Evolutionary conservation across 2,888 invertebrate species (phyloP), one percentile per base, ranked within the genome.

Genomic region (Melanchra persicariae): DNA sequence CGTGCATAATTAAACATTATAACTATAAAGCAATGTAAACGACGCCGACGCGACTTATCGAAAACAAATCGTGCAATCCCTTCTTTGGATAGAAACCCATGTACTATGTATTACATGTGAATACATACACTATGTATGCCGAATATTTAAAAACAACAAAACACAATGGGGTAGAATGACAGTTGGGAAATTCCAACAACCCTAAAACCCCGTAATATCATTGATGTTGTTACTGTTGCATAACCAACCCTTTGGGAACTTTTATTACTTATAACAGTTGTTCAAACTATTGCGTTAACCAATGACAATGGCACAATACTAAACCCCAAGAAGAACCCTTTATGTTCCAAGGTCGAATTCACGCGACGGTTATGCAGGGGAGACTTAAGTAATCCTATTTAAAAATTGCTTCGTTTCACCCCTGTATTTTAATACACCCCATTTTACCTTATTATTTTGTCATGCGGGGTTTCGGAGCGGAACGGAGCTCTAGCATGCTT

Each of bases 381-480:
- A n/a, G 2, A 45, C 22, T 12, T 22, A 24, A 22, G 19, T 30
- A 73, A n/a, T 30, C 6, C 10, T 7, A 37, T 45, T 55, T 8
- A 40, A 30, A 49, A 40, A 15, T 47, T 15, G 22, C 12, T 12
- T 49, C 30, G 26, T 8, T 72, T 26, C 19, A 37, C 22, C 22
- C 10, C 7, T 37, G n/a, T 5, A 17, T 22, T 5, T 52, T 8
- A 2, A 24, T 30, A 19, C 47, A 49, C n/a, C 26, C 5, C 7
- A 47, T 19, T 19, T 17, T 69, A 68, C 7, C 1, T 34, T 24
- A 24, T 43, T 22, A 15, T 30, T 67, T 69, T 15, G 51, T 43
- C 19, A 19, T 49, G 49, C n/a, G 8, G 7, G 17, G 12, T 43
- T 34, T 9, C 9, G 2, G n/a, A n/a, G n/a, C n/a, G n/a, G n/a